These are phyloP conservation scores for Remorina albescens DNA, from an alignment of 2,797 vertebrate species.

Conservation along the genomic window DNA sequence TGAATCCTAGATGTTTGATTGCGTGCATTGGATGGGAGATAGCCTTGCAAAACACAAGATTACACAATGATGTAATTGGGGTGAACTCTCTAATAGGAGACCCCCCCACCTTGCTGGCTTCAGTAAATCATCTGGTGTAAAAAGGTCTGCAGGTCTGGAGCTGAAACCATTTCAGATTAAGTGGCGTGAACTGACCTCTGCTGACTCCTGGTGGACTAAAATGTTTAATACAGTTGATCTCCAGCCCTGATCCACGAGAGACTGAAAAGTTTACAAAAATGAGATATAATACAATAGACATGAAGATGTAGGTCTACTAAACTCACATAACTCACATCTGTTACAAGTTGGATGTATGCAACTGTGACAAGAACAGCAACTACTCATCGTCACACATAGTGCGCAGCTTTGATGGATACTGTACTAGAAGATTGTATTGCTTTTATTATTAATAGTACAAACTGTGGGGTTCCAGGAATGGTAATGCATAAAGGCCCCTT, in stretches of 20 bases:
- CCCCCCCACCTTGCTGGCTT: neutral
- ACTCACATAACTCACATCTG: neutral
- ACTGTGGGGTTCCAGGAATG: constrained; percentile 53
- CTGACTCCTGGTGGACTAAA: constrained; percentile 71
- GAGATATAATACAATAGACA: too few relatives aligned
- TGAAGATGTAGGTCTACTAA: neutral
- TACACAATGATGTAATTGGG: neutral
- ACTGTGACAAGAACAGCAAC: neutral
- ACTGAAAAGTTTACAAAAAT: neutral
- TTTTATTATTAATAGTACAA: constrained; percentile 69
- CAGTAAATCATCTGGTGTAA: neutral
- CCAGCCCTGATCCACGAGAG: neutral
- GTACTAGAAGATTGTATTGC: constrained; percentile 10
- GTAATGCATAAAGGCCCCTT: constrained; percentile 58
- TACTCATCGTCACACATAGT: neutral
- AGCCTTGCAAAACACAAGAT: neutral
- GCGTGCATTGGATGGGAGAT: neutral
- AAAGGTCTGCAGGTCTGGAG: neutral
- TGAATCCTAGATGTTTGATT: neutral
- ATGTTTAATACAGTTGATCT: neutral
- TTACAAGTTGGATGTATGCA: neutral
- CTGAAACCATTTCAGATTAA: neutral
- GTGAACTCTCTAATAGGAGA: neutral
- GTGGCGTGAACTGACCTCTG: constrained; percentile 35
- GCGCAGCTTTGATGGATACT: neutral